These are phyloP conservation scores for Drosophila santomea DNA, from an alignment of 1,140 invertebrate species.

Conservation along the genomic window DNA sequence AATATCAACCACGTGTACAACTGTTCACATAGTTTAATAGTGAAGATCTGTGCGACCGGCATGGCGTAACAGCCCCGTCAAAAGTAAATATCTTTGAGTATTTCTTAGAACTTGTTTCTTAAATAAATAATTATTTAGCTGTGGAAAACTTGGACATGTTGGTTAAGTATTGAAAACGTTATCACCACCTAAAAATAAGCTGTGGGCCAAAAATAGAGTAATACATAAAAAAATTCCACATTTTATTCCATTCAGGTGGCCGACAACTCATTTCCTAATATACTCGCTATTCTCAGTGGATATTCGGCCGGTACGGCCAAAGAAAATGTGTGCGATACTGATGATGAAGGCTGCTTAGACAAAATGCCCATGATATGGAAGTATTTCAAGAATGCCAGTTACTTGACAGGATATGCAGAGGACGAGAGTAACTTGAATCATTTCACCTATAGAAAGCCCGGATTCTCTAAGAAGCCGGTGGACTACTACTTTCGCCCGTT, in stretches of 20 bases:
- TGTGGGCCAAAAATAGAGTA: no score
- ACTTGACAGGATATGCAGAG: conserved; percentile 91
- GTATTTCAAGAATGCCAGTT: conserved; percentile 89
- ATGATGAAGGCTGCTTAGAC: conserved; percentile 85
- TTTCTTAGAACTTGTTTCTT: no score
- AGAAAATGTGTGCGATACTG: conserved; percentile 85
- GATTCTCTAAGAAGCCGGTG: conserved; percentile 91
- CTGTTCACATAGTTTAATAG: no score
- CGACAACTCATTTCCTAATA: conserved; percentile 93
- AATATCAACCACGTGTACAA: no score
- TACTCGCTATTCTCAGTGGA: conserved; percentile 91
- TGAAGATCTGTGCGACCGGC: no score
- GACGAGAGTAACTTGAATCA: conserved; percentile 90
- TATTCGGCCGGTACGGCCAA: conserved; percentile 85
- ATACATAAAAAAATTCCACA: no score
- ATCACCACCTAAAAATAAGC: no score
- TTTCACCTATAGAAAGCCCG: conserved; percentile 92
- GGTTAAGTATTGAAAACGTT: no score
- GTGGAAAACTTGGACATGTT: no score
- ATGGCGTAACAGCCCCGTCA: no score
- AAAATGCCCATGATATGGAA: conserved; percentile 93
- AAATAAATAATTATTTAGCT: no score
- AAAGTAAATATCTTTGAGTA: no score
- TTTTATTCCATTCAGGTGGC: conserved; percentile 85
- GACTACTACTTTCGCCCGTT: conserved; percentile 93